Percentiles rank a stretch among this genome's conserved stretches.
phyloP scores from a whole-genome alignment of 2,113 vertebrate genomes.

The Ammodramus savannarum region DNA sequence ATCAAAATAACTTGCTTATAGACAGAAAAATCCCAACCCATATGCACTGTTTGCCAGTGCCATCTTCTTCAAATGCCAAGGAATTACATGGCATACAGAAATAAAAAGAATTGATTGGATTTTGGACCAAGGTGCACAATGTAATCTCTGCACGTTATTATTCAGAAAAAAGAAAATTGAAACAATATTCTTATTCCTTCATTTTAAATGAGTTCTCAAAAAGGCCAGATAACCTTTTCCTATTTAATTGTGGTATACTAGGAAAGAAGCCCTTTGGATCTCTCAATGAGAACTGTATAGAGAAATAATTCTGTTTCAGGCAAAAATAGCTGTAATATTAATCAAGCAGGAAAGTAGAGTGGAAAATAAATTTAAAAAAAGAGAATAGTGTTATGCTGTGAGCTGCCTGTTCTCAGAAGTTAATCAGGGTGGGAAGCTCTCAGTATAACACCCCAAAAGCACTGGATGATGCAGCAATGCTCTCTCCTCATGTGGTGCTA shows the following conservation, averaged over 20 bases:
- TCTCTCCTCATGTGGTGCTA: neutral
- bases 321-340: neutral
- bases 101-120: neutral
- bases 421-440: neutral
- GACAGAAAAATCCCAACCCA: neutral
- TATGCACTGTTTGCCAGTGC: neutral
- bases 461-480: neutral
- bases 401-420: neutral
- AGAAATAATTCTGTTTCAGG: neutral
- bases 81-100: neutral
- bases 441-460: neutral
- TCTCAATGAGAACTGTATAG: neutral
- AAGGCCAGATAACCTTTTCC: neutral
- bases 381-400: neutral
- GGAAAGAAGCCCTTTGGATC: neutral
- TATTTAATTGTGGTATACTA: neutral
- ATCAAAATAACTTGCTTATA: neutral
- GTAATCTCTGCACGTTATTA: neutral
- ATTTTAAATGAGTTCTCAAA: slow-evolving; percentile 1
- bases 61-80: neutral
- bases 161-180: neutral
- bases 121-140: neutral
- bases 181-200: neutral
- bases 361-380: neutral
- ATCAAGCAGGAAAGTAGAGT: neutral